phyloP scores from a whole-genome alignment of 2,888 invertebrate species.

The Chrysolina oricalcia region DNA sequence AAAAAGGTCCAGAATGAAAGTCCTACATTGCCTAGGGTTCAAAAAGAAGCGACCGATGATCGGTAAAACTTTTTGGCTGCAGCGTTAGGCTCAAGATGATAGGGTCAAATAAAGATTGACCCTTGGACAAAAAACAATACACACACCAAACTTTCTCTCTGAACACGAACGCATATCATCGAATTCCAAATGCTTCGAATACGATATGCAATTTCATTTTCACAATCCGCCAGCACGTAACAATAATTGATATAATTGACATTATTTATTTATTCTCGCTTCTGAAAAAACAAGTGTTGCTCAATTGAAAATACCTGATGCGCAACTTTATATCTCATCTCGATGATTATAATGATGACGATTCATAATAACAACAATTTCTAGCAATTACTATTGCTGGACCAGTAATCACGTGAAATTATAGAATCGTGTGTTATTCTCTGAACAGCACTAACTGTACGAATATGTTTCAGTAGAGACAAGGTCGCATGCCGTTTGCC shows the following conservation, averaged over 20 bases:
- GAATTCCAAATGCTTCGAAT: not conserved
- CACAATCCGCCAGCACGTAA: not conserved
- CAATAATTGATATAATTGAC: not conserved
- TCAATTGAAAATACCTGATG: slow-evolving; percentile 8
- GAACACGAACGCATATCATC: not conserved
- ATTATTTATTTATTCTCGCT: no score
- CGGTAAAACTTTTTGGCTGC: no score
- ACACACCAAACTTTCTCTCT: no score
- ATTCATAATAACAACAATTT: not conserved
- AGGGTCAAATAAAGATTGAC: no score
- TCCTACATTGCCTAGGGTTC: no score
- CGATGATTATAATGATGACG: not conserved
- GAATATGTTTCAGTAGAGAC: slow-evolving; percentile 5
- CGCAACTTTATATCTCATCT: not conserved
- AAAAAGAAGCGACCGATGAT: no score
- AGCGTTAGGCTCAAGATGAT: no score
- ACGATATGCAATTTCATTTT: not conserved
- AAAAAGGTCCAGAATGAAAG: no score
- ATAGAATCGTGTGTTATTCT: not conserved
- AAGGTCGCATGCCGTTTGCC: slow-evolving; percentile 12
- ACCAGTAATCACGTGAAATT: not conserved
- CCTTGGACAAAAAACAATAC: no score
- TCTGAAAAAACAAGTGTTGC: slow-evolving; percentile 6
- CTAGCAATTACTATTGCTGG: slow-evolving; percentile 1
- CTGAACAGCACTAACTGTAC: not conserved